Percentiles rank a stretch among this genome's conserved stretches.
These are phyloP conservation scores for Ceratina japonica DNA, from an alignment of 1,140 invertebrate species.

Conservation along the genomic window DNA sequence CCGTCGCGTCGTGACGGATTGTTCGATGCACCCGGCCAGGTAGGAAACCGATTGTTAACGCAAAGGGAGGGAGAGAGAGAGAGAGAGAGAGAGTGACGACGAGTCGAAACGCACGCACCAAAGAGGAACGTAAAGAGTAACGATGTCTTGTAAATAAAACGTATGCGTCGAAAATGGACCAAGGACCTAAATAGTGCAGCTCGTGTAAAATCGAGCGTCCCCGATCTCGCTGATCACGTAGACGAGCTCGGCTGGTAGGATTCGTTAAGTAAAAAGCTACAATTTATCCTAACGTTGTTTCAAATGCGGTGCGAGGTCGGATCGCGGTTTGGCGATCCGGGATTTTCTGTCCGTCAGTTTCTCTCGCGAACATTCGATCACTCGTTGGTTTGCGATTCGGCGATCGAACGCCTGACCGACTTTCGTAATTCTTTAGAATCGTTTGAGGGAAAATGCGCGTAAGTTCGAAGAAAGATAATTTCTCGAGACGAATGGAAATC, in stretches of 20 bases:
- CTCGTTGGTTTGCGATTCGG: no score
- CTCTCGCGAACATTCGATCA: not conserved
- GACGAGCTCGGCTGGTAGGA: constrained; percentile 53
- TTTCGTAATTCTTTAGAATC: no score
- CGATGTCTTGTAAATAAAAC: constrained; percentile 70
- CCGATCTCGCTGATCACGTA: constrained; percentile 47
- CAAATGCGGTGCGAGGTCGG: not conserved
- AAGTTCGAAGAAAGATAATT: no score
- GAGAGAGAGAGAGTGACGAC: not conserved
- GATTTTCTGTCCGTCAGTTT: constrained; percentile 5
- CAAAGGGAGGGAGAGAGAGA: not conserved
- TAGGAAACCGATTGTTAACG: not conserved
- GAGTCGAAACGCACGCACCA: constrained; percentile 23
- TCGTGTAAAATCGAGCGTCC: constrained; percentile 62
- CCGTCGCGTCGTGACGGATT: constrained; percentile 18
- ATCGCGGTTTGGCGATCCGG: not conserved
- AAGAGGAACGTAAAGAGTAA: constrained; percentile 26
- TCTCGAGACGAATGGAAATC: no score
- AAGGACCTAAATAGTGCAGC: constrained; percentile 70
- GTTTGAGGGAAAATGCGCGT: no score
- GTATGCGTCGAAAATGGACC: constrained; percentile 75
- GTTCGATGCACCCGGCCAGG: constrained; percentile 4
- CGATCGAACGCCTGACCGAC: no score
- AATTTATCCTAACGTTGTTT: constrained; percentile 66
- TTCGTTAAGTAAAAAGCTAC: constrained; percentile 66